phyloP scores from a whole-genome alignment of 2,888 invertebrate genomes.

The Poecilus cupreus region DNA sequence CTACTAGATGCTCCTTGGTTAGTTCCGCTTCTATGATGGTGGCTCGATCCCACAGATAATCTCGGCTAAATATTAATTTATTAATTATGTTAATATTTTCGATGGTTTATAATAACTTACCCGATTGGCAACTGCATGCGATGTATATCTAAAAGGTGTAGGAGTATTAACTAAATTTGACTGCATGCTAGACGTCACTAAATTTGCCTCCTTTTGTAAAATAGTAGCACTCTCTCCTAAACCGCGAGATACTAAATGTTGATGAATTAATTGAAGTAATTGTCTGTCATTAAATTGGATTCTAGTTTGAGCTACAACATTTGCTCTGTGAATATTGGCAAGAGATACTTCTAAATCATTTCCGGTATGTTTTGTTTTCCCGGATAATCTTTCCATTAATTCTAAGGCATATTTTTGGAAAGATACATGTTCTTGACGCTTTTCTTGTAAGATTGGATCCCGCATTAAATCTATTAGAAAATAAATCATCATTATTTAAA shows the following conservation, averaged over 20 bases:
- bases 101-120: slow-evolving; percentile 66
- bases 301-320: slow-evolving; percentile 96
- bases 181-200: slow-evolving; percentile 76
- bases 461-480: slow-evolving; percentile 86
- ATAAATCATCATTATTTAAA: slow-evolving; percentile 1
- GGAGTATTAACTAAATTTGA: slow-evolving; percentile 68
- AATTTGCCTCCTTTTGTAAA: slow-evolving; percentile 85
- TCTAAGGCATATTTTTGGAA: slow-evolving; percentile 96
- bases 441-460: slow-evolving; percentile 97
- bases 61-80: slow-evolving; percentile 50
- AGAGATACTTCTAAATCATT: slow-evolving; percentile 90
- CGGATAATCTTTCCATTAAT: slow-evolving; percentile 91
- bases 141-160: slow-evolving; percentile 72
- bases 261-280: slow-evolving; percentile 91
- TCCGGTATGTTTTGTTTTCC: slow-evolving; percentile 87
- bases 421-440: slow-evolving; percentile 94
- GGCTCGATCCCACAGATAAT: slow-evolving; percentile 60
- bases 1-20: slow-evolving; percentile 33
- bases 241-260: slow-evolving; percentile 88
- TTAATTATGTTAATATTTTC: slow-evolving; percentile 38
- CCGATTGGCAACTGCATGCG: slow-evolving; percentile 75
- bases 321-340: slow-evolving; percentile 92
- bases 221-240: slow-evolving; percentile 82
- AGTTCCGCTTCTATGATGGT: slow-evolving; percentile 58
- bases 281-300: slow-evolving; percentile 97